Base-by-base conservation (phyloP, 1,140 invertebrate genomes). In the Temnothorax curvispinosus region DNA sequence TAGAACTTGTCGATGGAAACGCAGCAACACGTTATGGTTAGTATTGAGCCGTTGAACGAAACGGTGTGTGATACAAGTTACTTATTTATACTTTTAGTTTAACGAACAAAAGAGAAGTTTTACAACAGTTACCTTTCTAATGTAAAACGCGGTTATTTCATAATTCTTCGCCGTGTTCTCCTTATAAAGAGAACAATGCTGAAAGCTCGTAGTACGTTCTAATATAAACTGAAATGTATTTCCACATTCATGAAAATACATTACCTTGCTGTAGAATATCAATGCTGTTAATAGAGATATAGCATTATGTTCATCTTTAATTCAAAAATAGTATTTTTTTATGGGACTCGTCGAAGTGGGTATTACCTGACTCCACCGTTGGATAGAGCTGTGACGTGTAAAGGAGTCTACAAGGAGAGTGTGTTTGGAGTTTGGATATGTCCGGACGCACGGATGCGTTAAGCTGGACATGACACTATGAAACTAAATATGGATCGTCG, bases 401-500 rank as follows among this genome's bases (percentile, higher is more conserved):
- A 88, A 86, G 78, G 78, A 87, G 90, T 91, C 65, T 80, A 77
- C 44, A 27, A 78, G 15, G 56, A 87, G 90, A 89, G 27, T 88
- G 87, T 93, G 93, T 94, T 94, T 94, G 92, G 93, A 94, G 91
- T 89, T 93, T 78, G 91, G 92, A 92, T 93, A 93, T 93, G 94
- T 95, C 90, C 88, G 65, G 90, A 95, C 93, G 94, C 94, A 94
- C 93, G 93, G 94, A 94, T 89, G 94, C 93, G 94, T 94, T 94
- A 95, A 94, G 93, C 92, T 88, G 91, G 92, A 94, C 93, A 95
- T 93, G 94, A 94, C 94, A 95, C 94, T 88, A 89, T 85, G 94
- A 95, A 95, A 94, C 92, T 94, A 94, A 95, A 94, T 95, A 95
- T 91, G 90, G 80, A 27, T 67, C 88, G 85, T 50, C 41, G 85